These are phyloP conservation scores for Goniozus legneri DNA, from an alignment of 1,140 invertebrate species.

Conservation along the genomic window DNA sequence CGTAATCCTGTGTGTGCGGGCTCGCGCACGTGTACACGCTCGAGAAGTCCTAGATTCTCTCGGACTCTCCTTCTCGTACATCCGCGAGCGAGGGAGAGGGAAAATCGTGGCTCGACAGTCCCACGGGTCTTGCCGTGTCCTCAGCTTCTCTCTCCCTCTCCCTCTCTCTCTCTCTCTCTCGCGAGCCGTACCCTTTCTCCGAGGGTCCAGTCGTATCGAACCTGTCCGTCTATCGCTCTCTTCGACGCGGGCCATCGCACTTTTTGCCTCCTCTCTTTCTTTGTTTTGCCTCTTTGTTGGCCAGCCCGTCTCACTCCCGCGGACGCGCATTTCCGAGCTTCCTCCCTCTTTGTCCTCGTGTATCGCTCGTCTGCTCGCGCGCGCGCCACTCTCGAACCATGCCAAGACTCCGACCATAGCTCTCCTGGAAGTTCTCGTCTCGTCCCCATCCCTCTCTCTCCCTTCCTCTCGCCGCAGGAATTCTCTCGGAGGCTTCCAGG, in stretches of 20 bases:
- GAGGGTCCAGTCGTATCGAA: slow-evolving; percentile 34
- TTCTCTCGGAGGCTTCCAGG: slow-evolving; percentile 20
- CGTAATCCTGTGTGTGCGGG: background rate
- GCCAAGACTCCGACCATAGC: slow-evolving; percentile 7
- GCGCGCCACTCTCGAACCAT: background rate
- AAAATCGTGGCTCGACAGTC: slow-evolving; percentile 32
- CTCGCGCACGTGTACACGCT: slow-evolving; percentile 16
- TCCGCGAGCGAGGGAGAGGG: slow-evolving; percentile 34
- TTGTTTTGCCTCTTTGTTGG: background rate
- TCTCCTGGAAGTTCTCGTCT: slow-evolving; percentile 25
- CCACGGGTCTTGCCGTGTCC: slow-evolving; percentile 38
- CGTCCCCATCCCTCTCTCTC: background rate
- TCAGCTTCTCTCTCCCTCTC: slow-evolving; percentile 31
- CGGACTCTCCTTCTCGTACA: slow-evolving; percentile 40
- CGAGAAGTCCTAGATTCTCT: slow-evolving; percentile 42
- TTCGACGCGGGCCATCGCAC: background rate
- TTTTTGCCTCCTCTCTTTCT: background rate
- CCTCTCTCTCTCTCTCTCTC: slow-evolving; percentile 25
- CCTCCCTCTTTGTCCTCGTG: slow-evolving; percentile 16
- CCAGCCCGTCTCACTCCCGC: slow-evolving; percentile 3
- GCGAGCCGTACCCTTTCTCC: slow-evolving; percentile 4
- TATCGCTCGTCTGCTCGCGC: background rate
- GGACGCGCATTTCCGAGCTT: slow-evolving; percentile 25
- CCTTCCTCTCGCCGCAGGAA: slow-evolving; percentile 15
- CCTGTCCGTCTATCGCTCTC: slow-evolving; percentile 3